Evolutionary conservation across 2,113 vertebrate species (phyloP).

Genomic region (Chloebia gouldiae): DNA sequence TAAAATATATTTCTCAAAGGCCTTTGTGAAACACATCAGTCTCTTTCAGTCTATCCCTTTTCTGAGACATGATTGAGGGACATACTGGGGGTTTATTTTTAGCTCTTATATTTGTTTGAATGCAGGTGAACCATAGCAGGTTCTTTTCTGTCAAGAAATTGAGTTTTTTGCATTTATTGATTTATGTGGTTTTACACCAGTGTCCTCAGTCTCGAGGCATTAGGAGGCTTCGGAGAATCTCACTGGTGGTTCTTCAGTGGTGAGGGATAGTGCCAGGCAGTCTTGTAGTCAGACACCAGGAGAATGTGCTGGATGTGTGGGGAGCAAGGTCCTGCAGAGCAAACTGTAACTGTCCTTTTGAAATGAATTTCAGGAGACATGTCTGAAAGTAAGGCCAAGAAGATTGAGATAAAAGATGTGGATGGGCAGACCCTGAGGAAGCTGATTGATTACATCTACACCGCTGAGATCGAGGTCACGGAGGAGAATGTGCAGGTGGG

Average conservation of each 20-base stretch:
- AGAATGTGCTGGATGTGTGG: background rate
- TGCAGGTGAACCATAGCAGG: background rate
- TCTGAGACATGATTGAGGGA: background rate
- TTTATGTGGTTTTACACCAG: background rate
- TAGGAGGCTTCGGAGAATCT: background rate
- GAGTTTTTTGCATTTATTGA: background rate
- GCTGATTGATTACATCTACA: slow-evolving; percentile 96
- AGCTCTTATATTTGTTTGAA: background rate
- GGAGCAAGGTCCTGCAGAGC: background rate
- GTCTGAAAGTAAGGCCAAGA: slow-evolving; percentile 94
- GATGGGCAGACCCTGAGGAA: slow-evolving; percentile 89
- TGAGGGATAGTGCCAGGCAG: background rate
- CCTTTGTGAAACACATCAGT: background rate
- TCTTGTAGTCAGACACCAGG: background rate
- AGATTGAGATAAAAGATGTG: slow-evolving; percentile 92
- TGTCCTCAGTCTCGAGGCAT: background rate
- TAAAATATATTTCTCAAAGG: background rate
- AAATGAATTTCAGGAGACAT: slow-evolving; percentile 84
- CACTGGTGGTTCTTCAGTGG: background rate
- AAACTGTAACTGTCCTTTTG: background rate
- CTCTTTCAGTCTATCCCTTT: background rate
- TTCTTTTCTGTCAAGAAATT: background rate
- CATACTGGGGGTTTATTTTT: background rate
- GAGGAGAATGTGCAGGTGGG: slow-evolving; percentile 95
- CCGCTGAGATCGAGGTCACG: slow-evolving; percentile 91